Base-by-base conservation (phyloP, 2,888 invertebrate species). In the Hydropsyche betteni region DNA sequence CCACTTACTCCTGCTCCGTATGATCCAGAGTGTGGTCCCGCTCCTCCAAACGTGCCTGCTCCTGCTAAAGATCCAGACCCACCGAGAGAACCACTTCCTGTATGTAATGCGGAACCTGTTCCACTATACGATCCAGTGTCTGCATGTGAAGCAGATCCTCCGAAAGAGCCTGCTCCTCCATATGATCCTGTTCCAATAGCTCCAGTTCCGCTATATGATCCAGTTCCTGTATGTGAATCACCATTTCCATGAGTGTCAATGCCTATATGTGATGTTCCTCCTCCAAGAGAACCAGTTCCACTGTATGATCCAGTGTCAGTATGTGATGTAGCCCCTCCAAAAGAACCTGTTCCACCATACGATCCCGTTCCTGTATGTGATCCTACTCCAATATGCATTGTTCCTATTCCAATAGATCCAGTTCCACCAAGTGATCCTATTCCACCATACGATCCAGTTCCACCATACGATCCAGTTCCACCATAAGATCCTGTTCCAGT, bases 1-100 rank as follows among this genome's bases (percentile, higher is more conserved):
- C 53, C 44, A 33, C 58, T 58, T n/a, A 36, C 74, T 6, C 68
- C 73, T n/a, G 50, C 74, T 6, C 68, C 73, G 38, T 74, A 50
- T 50, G 55, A 38, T 53, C 14, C 33, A 44, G 16, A 5, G 12
- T 16, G 16, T 52, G 44, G 1, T 24, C 3, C 50, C 50, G 51
- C 0, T 44, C 14, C 69, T 10, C 50, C 14, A 14, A n/a, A 61
- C 7, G 61, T 24, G 10, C 24, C 53, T 7, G 24, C 2, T 44
- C 14, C 44, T 6, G n/a, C n/a, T 16, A 5, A 6, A n/a, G 38
- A 10, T n/a, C 10, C 44, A 10, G 69, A 0, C 14, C 33, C 52
- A 12, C 50, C 12, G 51, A 16, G 16, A 12, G 69, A 69, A 6
- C 69, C 33, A 4, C 14, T 12, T 44, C 24, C 69, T 1, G 50